Evolutionary conservation across 92 coral and sea anemone species (phyloP), one percentile per base, ranked within the genome.

Genomic region (Actinernus sp.): DNA sequence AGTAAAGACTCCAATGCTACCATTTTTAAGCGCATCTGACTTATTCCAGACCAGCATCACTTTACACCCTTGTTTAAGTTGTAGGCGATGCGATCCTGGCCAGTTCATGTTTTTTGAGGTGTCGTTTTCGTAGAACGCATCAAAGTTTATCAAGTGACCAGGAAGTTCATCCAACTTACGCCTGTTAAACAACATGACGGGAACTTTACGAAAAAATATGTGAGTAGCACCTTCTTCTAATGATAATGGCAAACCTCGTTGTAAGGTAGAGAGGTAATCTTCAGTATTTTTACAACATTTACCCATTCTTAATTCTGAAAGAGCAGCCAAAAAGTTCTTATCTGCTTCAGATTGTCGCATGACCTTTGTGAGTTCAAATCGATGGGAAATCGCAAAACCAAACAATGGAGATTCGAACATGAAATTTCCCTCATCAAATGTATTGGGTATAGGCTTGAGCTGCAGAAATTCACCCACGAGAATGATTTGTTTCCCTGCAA

Each of bases 371-470:
- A 68, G 51, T 24, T 33, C 52, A 25, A 68, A 54, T 34, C 36
- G 62, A 44, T 68, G 75, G 21, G 62, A 34, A 13, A 68, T 68
- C 12, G 61, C 51, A 17, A 21, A 36, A 14, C 40, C 49, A 25
- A 66, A 66, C 29, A 66, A 31, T 10, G n/a, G n/a, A n/a, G n/a
- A n/a, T n/a, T n/a, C n/a, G n/a, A n/a, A n/a, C n/a, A n/a, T n/a
- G n/a, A n/a, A n/a, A n/a, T n/a, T n/a, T n/a, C n/a, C n/a, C n/a
- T n/a, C n/a, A n/a, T n/a, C n/a, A n/a, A n/a, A n/a, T n/a, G n/a
- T n/a, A n/a, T n/a, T n/a, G n/a, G n/a, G n/a, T n/a, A n/a, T n/a
- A n/a, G n/a, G n/a, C n/a, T n/a, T n/a, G n/a, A n/a, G n/a, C n/a
- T n/a, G n/a, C n/a, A n/a, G n/a, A n/a, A n/a, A n/a, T n/a, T n/a